Conservation (phyloP, 1,140 invertebrate genomes). For the Sarcophaga peregrina region DNA sequence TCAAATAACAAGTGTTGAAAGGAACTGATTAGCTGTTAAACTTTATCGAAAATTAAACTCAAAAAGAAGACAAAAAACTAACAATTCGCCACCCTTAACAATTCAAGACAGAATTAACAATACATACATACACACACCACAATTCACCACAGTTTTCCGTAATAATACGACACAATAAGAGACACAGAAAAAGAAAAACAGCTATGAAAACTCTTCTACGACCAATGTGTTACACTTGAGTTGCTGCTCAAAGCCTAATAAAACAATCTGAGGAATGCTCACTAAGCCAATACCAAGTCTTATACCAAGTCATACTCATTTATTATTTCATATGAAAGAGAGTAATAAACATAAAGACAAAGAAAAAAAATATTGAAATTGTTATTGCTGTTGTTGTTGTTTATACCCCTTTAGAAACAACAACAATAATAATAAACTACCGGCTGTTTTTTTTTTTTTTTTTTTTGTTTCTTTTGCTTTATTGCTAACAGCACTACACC, state of each 20-base stretch:
- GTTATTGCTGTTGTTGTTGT: neutral
- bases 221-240: neutral
- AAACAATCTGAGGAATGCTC: neutral
- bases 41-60: too few species aligned
- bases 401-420: constrained; percentile 15
- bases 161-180: neutral
- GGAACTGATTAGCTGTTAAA: too few species aligned
- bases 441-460: constrained; percentile 18
- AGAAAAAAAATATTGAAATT: neutral
- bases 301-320: neutral
- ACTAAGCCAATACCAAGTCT: neutral
- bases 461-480: too few species aligned
- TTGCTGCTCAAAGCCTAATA: neutral
- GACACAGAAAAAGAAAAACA: too few species aligned
- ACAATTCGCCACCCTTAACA: neutral
- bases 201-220: neutral
- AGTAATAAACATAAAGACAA: neutral
- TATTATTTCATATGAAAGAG: neutral
- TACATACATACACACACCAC: neutral
- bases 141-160: constrained; percentile 2
- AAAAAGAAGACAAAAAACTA: too few species aligned
- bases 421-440: neutral
- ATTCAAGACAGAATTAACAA: neutral
- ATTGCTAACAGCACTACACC: neutral
- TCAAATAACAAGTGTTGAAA: too few species aligned